Evolutionary conservation across 2,797 vertebrate species (phyloP).

Genomic region (Anguilla obscura): DNA sequence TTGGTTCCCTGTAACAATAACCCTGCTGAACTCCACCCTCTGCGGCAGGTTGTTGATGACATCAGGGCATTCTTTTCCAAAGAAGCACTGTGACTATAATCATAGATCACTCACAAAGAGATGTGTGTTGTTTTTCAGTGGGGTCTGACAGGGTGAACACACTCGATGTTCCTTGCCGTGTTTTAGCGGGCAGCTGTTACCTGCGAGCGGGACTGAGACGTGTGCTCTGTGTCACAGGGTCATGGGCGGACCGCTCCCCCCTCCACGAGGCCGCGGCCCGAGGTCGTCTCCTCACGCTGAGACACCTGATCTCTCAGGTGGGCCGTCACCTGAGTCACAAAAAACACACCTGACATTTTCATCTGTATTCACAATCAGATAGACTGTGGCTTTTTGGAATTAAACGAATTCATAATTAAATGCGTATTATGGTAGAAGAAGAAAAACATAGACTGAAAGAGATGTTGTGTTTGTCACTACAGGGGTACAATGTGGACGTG

Average conservation of each 20-base stretch:
- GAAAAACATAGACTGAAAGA: not conserved
- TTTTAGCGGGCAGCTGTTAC: not conserved
- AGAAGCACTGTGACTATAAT: not conserved
- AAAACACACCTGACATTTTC: not conserved
- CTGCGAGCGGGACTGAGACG: not conserved
- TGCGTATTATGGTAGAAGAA: too few species aligned
- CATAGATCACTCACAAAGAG: not conserved
- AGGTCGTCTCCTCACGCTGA: slow-evolving; percentile 88
- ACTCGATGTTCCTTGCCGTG: not conserved
- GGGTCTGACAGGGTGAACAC: not conserved
- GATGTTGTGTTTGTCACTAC: slow-evolving; percentile 29
- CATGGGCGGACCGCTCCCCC: slow-evolving; percentile 92
- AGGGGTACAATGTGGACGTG: slow-evolving; percentile 92
- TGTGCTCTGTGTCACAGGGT: slow-evolving; percentile 68
- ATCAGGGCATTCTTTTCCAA: not conserved
- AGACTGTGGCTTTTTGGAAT: not conserved
- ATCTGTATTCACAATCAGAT: not conserved
- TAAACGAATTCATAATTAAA: not conserved
- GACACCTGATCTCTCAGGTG: slow-evolving; percentile 90
- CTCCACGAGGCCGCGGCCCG: slow-evolving; percentile 92
- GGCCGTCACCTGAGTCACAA: slow-evolving; percentile 24
- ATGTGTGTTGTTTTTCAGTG: not conserved
- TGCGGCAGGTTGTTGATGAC: not conserved
- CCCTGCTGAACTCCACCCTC: not conserved
- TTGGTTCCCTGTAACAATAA: not conserved